These are phyloP conservation scores for Ameiurus melas DNA, from an alignment of 2,113 vertebrate species.

Conservation along the genomic window DNA sequence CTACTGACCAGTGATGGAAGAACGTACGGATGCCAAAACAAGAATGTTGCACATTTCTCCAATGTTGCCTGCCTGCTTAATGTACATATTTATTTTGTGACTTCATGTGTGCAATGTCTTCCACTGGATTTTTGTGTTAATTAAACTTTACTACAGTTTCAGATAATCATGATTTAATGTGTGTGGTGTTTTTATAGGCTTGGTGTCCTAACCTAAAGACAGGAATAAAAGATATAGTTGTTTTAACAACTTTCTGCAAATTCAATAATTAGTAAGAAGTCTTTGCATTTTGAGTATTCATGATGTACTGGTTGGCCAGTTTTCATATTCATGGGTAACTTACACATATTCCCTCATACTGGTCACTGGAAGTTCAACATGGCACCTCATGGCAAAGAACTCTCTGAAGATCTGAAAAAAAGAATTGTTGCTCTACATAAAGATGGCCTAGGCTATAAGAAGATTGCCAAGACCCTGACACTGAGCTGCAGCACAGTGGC, in stretches of 20 bases:
- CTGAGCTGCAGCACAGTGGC: too few species aligned
- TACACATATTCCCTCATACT: too few species aligned
- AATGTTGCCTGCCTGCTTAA: slow-evolving; percentile 26
- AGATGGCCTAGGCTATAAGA: too few species aligned
- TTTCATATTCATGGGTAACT: background rate
- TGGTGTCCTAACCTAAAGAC: background rate
- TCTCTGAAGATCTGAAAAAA: too few species aligned
- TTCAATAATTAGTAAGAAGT: background rate
- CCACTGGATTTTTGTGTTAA: slow-evolving; percentile 12
- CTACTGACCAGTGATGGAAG: background rate
- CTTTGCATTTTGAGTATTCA: background rate
- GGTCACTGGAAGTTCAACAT: too few species aligned
- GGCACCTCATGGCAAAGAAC: too few species aligned
- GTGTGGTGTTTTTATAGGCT: background rate
- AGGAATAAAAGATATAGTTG: background rate
- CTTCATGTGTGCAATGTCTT: slow-evolving; percentile 11
- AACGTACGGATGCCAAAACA: background rate
- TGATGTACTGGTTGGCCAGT: background rate
- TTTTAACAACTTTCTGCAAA: background rate
- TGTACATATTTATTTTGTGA: slow-evolving; percentile 43
- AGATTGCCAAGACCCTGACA: too few species aligned
- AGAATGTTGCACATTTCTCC: background rate
- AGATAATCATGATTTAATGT: background rate
- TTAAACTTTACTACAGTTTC: slow-evolving; percentile 43
- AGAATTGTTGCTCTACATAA: too few species aligned